These are phyloP conservation scores for Pseudorectes ferrugineus DNA, from an alignment of 2,113 vertebrate species.

Conservation along the genomic window DNA sequence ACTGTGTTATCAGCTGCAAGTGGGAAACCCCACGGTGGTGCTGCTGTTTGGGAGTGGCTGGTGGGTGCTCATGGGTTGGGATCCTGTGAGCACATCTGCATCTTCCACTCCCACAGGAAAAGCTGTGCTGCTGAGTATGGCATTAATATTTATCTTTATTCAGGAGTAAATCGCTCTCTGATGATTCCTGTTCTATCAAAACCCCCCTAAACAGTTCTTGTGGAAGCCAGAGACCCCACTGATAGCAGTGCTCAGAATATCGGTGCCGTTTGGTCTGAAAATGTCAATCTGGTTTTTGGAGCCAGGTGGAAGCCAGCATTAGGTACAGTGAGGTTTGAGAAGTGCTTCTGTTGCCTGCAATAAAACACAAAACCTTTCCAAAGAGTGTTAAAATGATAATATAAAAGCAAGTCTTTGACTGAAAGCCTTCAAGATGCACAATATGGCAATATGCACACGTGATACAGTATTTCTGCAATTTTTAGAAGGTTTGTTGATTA, in stretches of 20 bases:
- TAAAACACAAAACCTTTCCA: not conserved
- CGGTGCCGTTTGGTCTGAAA: not conserved
- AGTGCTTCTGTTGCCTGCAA: not conserved
- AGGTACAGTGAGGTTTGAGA: not conserved
- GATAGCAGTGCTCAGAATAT: not conserved
- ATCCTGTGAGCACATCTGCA: not conserved
- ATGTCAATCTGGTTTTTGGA: not conserved
- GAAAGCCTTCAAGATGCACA: not conserved
- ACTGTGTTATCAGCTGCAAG: constrained; percentile 41
- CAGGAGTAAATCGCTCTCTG: not conserved
- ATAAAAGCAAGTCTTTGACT: not conserved
- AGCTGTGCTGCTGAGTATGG: not conserved
- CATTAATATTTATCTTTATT: not conserved
- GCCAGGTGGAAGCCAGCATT: not conserved
- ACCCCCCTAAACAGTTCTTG: not conserved
- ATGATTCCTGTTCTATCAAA: not conserved
- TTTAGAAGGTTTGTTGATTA: not conserved
- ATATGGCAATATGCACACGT: fast-evolving
- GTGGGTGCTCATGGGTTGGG: not conserved
- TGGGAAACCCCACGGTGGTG: not conserved
- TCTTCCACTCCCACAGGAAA: not conserved
- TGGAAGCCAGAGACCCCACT: not conserved
- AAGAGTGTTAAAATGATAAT: not conserved
- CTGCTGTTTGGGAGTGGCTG: not conserved
- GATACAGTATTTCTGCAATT: not conserved